phyloP scores from a whole-genome alignment of 2,113 vertebrate genomes.

The Platanista minor region DNA sequence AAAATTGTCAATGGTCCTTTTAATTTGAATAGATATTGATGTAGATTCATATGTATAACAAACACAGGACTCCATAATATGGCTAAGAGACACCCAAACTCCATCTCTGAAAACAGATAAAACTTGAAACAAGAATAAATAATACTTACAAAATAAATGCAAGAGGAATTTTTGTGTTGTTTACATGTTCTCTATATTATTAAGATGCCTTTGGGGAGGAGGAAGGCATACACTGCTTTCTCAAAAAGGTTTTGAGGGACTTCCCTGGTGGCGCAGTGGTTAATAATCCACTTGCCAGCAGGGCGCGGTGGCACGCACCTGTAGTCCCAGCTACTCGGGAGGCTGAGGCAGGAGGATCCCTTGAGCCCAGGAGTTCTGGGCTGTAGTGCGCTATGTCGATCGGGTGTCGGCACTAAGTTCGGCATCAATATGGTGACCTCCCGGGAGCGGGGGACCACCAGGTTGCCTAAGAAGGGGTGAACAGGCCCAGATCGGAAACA shows the following conservation, averaged over 20 bases:
- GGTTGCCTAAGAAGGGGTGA: too few relatives aligned
- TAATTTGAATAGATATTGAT: background rate
- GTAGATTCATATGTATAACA: background rate
- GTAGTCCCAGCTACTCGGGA: too few relatives aligned
- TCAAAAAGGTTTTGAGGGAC: background rate
- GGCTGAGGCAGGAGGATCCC: too few relatives aligned
- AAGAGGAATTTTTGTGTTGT: background rate
- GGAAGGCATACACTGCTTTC: background rate
- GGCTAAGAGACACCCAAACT: background rate
- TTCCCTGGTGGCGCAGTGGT: too few relatives aligned
- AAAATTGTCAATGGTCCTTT: background rate
- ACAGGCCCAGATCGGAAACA: too few relatives aligned
- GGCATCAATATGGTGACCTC: too few relatives aligned
- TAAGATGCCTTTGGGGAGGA: background rate
- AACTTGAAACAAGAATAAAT: background rate
- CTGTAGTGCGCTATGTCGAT: too few relatives aligned
- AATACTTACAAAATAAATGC: background rate
- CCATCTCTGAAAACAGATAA: background rate
- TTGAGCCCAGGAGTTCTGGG: too few relatives aligned
- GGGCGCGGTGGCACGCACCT: too few relatives aligned
- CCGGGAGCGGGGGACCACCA: too few relatives aligned
- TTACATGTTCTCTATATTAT: background rate
- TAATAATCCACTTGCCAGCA: too few relatives aligned
- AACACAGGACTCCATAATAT: background rate
- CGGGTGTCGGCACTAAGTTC: too few relatives aligned